Evolutionary conservation across 37 sponge, comb jelly and placozoan genomes (phyloP).

Genomic region (Ianthella basta): DNA sequence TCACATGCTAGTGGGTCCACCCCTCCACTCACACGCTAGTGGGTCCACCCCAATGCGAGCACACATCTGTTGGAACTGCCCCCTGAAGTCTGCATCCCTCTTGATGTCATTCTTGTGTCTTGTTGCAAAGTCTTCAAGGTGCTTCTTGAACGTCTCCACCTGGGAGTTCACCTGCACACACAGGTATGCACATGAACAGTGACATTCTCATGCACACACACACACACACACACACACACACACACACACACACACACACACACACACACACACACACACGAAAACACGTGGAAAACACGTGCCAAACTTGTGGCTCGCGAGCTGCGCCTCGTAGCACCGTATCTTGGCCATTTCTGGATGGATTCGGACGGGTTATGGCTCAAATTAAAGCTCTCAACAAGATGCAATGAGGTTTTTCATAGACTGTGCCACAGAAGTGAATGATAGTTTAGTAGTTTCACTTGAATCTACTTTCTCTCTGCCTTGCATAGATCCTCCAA

Average conservation of each 20-base stretch:
- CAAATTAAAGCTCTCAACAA: too few relatives aligned
- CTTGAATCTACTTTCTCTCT: too few relatives aligned
- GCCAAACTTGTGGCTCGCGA: too few relatives aligned
- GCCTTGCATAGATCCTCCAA: too few relatives aligned
- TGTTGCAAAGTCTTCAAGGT: constrained; percentile 91
- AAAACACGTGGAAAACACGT: too few relatives aligned
- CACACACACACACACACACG: background rate
- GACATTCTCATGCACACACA: background rate
- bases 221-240: constrained; percentile 30
- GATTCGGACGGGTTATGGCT: too few relatives aligned
- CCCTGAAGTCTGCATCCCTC: constrained; percentile 95
- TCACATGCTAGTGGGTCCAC: background rate
- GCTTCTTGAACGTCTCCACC: constrained; percentile 83
- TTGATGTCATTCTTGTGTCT: constrained; percentile 92
- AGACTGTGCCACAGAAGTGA: too few relatives aligned
- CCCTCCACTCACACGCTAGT: constrained; percentile 84
- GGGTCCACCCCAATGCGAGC: constrained; percentile 99
- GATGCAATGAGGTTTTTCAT: too few relatives aligned
- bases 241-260: constrained; percentile 28
- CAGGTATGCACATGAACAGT: background rate
- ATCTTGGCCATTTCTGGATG: too few relatives aligned
- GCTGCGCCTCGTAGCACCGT: too few relatives aligned
- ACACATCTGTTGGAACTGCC: constrained; percentile 98
- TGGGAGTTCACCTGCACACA: constrained; percentile 68
- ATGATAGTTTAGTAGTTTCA: too few relatives aligned